A percentile compares a stretch with the other conserved stretches of the same genome.
Conservation (phyloP, 1,140 invertebrate species). For the Lepidurus packardi region DNA sequence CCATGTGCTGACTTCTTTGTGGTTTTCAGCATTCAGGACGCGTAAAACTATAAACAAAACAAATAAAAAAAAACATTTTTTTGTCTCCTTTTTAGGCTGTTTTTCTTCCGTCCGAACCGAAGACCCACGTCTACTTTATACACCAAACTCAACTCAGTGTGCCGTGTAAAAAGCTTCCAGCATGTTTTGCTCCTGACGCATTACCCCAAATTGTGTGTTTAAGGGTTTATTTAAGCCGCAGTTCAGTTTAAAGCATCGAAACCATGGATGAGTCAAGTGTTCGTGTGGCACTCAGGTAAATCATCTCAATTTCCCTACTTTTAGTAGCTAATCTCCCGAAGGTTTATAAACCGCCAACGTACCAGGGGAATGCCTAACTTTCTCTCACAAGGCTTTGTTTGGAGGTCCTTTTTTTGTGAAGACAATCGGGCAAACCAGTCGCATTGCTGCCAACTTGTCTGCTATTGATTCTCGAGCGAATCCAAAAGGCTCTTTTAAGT, state of each 20-base stretch:
- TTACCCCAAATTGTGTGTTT: too few relatives aligned
- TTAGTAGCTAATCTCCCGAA: too few relatives aligned
- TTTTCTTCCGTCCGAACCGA: too few relatives aligned
- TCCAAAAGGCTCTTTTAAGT: not conserved
- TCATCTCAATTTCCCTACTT: not conserved
- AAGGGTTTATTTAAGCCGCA: too few relatives aligned
- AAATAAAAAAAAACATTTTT: not conserved
- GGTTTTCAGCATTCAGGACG: not conserved
- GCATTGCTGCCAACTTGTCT: slow-evolving; percentile 12
- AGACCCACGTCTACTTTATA: too few relatives aligned
- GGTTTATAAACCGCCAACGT: too few relatives aligned
- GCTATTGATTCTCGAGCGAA: slow-evolving; percentile 4
- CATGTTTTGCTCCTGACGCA: too few relatives aligned
- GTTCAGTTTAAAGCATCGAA: not conserved
- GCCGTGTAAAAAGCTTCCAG: too few relatives aligned
- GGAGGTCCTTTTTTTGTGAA: too few relatives aligned
- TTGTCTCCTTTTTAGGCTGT: not conserved
- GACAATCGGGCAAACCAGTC: not conserved
- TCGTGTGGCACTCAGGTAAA: slow-evolving; percentile 13
- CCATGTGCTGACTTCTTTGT: not conserved
- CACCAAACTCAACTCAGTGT: too few relatives aligned
- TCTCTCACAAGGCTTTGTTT: too few relatives aligned
- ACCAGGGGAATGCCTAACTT: too few relatives aligned
- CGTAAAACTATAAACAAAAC: not conserved
- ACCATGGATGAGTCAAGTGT: slow-evolving; percentile 13